phyloP scores from a whole-genome alignment of 2,797 vertebrate genomes.

The Oryzias sinensis region DNA sequence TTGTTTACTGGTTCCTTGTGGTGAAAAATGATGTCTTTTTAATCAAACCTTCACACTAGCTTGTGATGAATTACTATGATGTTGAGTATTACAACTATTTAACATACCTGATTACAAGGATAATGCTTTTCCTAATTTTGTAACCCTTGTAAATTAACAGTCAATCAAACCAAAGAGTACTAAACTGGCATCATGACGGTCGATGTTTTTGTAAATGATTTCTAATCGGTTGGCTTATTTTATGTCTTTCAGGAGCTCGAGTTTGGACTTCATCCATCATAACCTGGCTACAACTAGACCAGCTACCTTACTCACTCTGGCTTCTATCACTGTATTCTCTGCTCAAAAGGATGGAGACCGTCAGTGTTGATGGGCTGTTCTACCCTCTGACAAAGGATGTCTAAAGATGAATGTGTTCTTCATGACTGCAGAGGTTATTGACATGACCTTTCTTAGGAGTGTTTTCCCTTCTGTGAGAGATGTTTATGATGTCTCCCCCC shows the following conservation, averaged over 20 bases:
- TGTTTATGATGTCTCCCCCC: conserved; percentile 74
- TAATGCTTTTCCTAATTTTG: no score
- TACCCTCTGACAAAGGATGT: conserved; percentile 76
- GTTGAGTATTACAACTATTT: no score
- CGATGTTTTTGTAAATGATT: neutral
- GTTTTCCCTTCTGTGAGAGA: conserved; percentile 64
- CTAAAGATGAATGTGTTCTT: conserved; percentile 74
- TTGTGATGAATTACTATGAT: no score
- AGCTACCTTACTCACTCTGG: neutral
- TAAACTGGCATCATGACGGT: conserved; percentile 24
- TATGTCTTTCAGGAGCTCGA: conserved; percentile 87
- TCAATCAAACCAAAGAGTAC: neutral
- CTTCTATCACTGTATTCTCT: conserved; percentile 8
- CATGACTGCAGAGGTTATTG: conserved; percentile 9
- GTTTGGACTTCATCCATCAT: conserved; percentile 72
- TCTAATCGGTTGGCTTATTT: conserved; percentile 65
- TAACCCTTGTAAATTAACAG: no score
- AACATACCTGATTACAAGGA: no score
- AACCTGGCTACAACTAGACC: neutral
- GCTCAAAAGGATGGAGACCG: conserved; percentile 79
- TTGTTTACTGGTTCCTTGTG: no score
- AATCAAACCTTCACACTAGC: no score
- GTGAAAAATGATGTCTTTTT: no score
- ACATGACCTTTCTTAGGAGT: conserved; percentile 33
- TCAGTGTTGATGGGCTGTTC: conserved; percentile 76